Evolutionary conservation across 2,113 vertebrate species (phyloP), one percentile per base, ranked within the genome.

Genomic region (Gobiocypris rarus): DNA sequence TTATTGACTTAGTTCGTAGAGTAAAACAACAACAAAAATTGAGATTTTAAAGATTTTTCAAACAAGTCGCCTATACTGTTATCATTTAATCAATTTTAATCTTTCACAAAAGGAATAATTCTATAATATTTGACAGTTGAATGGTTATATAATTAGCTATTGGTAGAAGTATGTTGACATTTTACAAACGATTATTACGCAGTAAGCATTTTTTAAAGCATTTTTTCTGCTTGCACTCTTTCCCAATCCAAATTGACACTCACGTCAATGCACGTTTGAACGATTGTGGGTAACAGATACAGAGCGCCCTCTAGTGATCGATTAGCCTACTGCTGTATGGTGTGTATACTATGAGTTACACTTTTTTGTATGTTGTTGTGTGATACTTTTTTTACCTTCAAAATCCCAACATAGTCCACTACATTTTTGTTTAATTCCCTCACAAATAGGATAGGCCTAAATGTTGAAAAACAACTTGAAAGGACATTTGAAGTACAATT

Each of bases 271-370:
- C 58, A 31, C 24, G 13, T 5, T 34, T 59, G 7, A 24, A 61
- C 43, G 43, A 14, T 61, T 80, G 15, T 48, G 5, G 59, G 26
- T 28, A 41, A 70, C 22, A 70, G 79, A 54, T 34, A 38, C 7
- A 56, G 45, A n/a, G 80, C 80, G 80, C 80, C 80, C 80, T 82
- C 80, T 82, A 54, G 80, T 70, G 79, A 80, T 31, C 1, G n/a
- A 22, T 19, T 8, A n/a, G n/a, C n/a, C n/a, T n/a, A n/a, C n/a
- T n/a, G n/a, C n/a, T n/a, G n/a, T n/a, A n/a, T n/a, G n/a, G n/a
- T n/a, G n/a, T n/a, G n/a, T n/a, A n/a, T n/a, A n/a, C n/a, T n/a
- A n/a, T 22, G 1, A 31, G 3, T 19, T 9, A 22, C 38, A 38
- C 0, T 26, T 63, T 28, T 15, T 63, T 63, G 59, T 28, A 7